These are phyloP conservation scores for Chromis chromis DNA, from an alignment of 2,797 vertebrate species.

Conservation along the genomic window DNA sequence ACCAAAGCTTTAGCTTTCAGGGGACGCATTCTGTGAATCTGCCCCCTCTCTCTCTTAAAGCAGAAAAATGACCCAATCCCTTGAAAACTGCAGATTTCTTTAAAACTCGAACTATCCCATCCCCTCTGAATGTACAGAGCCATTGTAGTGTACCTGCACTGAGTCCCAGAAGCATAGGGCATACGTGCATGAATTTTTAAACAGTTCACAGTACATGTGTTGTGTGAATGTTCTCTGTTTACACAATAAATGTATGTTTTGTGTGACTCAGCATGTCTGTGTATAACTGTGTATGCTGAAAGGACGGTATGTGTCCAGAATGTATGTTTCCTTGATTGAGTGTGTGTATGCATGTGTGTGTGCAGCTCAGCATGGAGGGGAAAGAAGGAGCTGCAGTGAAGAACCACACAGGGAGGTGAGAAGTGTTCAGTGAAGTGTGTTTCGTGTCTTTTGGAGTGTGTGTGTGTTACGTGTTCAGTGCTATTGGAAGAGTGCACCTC, in stretches of 20 bases:
- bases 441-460: conserved; percentile 2
- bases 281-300: background rate
- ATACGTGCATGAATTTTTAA: conserved; percentile 28
- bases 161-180: conserved; percentile 2
- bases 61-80: background rate
- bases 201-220: background rate
- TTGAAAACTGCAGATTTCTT: conserved; percentile 13
- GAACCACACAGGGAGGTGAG: conserved; percentile 31
- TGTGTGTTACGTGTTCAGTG: conserved; percentile 19
- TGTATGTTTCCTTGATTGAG: background rate
- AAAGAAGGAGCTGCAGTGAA: conserved; percentile 30
- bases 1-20: background rate
- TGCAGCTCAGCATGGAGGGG: conserved; percentile 24
- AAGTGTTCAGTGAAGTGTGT: conserved; percentile 53
- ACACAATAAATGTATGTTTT: background rate
- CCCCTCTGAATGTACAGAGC: background rate
- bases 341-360: conserved; percentile 8
- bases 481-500: conserved; percentile 41
- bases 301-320: no score
- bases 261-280: background rate
- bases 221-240: background rate
- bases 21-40: background rate
- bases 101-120: background rate
- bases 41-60: background rate
- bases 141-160: conserved; percentile 14